These are phyloP conservation scores for Cryptomyrus ogoouensis DNA, from an alignment of 2,113 vertebrate genomes.

Conservation along the genomic window DNA sequence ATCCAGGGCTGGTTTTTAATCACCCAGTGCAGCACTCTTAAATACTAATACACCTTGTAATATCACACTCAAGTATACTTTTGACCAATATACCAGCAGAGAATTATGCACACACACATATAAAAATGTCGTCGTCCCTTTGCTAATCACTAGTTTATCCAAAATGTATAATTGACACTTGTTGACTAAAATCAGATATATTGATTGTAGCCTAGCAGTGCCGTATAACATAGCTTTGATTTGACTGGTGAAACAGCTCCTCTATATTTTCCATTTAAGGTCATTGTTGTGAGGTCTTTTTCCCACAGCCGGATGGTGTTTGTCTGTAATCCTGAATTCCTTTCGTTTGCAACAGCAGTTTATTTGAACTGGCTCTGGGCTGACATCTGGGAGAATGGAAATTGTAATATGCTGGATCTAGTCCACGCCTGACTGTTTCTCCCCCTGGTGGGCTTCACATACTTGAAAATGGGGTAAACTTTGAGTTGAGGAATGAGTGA, in stretches of 20 bases:
- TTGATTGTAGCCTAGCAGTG: not conserved
- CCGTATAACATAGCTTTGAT: not conserved
- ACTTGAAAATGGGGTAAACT: not conserved
- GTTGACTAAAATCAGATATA: not conserved
- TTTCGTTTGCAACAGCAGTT: not conserved
- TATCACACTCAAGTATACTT: not conserved
- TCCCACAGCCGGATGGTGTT: not conserved
- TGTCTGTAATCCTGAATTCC: conserved; percentile 3
- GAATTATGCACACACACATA: not conserved
- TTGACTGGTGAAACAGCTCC: not conserved
- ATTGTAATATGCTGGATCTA: not conserved
- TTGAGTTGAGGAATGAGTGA: not conserved
- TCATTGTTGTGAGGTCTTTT: not conserved
- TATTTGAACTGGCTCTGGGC: not conserved
- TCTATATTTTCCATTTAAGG: not conserved
- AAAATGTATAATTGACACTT: not conserved
- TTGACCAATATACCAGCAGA: not conserved
- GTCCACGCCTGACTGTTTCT: not conserved
- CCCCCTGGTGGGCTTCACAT: not conserved
- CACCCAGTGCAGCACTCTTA: not conserved
- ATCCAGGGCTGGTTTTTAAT: not conserved
- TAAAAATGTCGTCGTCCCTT: not conserved
- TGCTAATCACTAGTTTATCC: not conserved
- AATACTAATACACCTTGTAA: not conserved
- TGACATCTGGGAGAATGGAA: not conserved